Base-by-base conservation (phyloP, 1,140 invertebrate species). In the Pseudoatta argentina region DNA sequence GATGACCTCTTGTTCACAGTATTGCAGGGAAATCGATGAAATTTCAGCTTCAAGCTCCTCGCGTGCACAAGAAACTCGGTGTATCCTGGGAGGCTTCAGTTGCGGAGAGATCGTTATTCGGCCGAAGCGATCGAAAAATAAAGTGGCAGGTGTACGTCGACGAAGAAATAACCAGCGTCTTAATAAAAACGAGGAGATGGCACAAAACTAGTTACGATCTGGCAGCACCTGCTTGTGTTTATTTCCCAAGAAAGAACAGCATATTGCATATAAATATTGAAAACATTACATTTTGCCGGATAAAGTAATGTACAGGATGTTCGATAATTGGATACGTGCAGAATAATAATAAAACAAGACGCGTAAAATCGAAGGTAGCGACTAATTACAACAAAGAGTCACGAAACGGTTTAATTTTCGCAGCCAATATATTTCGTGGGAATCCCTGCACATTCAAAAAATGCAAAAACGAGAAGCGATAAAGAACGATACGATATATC, bases 11-110 rank as follows among this genome's bases (percentile, higher is more conserved):
- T 61, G 18, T 61, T 73, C 24, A 48, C 69, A 59, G 61, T 61
- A 59, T 83, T 61, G 12, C 66, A 3, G 34, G 24, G 53, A 73
- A 83, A 83, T 83, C 79, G 79, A 83, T 73, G 55, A 83, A 73
- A 83, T 83, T 83, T 73, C 79, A 83, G 55, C 69, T 82, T 18
- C n/a, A 7, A 24, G 12, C 39, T 51, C 2, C 14, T 72, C 39
- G 67, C 55, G 55, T 82, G 79, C 39, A 48, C 67, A 12, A 82
- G 55, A 83, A 51, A 83, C 79, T 39, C 48, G 59, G 24, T 63
- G 59, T 48, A 5, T 39, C 30, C 30, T 16, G 55, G 3, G 53
- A 72, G 34, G 51, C 18, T 73, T 59, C 24, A 4, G 18, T 48
- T 5, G 18, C 55, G 53, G 44, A 55, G 55, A 67, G 48, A 67